Percentiles rank a stretch among this genome's conserved stretches.
Evolutionary conservation across 1,140 invertebrate genomes (phyloP).

Genomic region (Bicyclus anynana): DNA sequence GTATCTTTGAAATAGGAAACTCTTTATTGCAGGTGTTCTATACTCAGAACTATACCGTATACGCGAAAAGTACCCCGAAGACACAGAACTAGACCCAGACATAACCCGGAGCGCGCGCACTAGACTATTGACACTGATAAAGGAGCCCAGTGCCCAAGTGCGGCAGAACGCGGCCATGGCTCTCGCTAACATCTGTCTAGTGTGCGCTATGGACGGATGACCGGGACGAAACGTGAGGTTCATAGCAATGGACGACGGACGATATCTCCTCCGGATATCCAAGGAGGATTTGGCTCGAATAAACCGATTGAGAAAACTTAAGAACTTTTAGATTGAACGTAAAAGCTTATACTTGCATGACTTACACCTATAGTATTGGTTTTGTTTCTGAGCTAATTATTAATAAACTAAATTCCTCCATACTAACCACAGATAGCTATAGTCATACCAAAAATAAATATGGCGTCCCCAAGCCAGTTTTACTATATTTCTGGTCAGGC

Average conservation of each 20-base stretch:
- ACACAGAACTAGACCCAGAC: constrained; percentile 48
- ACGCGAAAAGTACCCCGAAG: constrained; percentile 39
- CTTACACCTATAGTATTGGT: no score
- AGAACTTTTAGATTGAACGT: not conserved
- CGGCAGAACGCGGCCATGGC: constrained; percentile 79
- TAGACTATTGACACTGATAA: constrained; percentile 79
- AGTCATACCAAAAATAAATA: no score
- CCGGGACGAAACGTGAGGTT: constrained; percentile 13
- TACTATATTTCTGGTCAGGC: no score
- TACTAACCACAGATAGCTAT: no score
- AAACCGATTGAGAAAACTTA: constrained; percentile 9
- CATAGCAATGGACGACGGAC: constrained; percentile 1
- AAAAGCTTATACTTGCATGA: no score
- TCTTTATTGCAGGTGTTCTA: constrained; percentile 44
- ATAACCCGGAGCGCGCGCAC: constrained; percentile 43
- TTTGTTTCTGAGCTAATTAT: no score
- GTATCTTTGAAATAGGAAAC: no score
- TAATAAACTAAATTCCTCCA: no score
- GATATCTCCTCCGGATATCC: constrained; percentile 2
- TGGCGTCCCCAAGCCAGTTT: no score
- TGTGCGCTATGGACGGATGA: constrained; percentile 20
- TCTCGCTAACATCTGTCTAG: constrained; percentile 67
- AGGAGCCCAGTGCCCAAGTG: constrained; percentile 78
- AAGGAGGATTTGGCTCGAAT: constrained; percentile 2
- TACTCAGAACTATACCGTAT: constrained; percentile 59